Evolutionary conservation across 1,140 invertebrate genomes (phyloP).

Genomic region (Orchesella cincta): DNA sequence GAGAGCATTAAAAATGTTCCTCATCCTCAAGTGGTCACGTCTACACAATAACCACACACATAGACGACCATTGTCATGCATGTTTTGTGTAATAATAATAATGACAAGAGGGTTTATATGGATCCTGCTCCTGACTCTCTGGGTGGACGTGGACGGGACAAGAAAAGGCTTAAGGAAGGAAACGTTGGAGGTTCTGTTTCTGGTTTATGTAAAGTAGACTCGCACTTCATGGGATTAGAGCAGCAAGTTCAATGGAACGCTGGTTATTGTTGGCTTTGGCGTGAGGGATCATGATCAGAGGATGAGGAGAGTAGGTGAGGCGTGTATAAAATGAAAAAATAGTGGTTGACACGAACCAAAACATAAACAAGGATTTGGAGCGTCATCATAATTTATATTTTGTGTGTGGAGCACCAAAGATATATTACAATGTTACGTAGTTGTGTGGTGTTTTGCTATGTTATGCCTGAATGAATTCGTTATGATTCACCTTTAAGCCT

Average conservation of each 20-base stretch:
- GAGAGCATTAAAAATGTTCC: conserved; percentile 24
- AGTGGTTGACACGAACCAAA: conserved; percentile 13
- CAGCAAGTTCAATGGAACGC: conserved; percentile 5
- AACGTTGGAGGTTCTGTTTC: background rate
- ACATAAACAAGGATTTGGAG: conserved; percentile 23
- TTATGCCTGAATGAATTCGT: conserved; percentile 23
- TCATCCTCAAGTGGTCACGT: conserved; percentile 28
- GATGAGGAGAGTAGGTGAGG: background rate
- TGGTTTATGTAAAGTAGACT: background rate
- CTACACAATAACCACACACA: conserved; percentile 20
- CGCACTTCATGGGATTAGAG: conserved; percentile 1
- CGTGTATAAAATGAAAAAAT: conserved; percentile 25
- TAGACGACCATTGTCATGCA: conserved; percentile 9
- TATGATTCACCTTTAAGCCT: background rate
- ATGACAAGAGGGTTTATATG: conserved; percentile 3
- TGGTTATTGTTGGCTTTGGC: background rate
- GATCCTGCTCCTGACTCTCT: too few species aligned
- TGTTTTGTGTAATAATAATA: conserved; percentile 23
- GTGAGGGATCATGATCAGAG: background rate
- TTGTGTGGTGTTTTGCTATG: background rate
- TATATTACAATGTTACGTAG: background rate
- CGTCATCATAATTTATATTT: conserved; percentile 16
- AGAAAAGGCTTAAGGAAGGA: conserved; percentile 1
- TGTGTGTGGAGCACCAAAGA: background rate
- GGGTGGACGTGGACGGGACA: background rate